Conservation (phyloP, 1,140 invertebrate genomes). For the Fopius arisanus region DNA sequence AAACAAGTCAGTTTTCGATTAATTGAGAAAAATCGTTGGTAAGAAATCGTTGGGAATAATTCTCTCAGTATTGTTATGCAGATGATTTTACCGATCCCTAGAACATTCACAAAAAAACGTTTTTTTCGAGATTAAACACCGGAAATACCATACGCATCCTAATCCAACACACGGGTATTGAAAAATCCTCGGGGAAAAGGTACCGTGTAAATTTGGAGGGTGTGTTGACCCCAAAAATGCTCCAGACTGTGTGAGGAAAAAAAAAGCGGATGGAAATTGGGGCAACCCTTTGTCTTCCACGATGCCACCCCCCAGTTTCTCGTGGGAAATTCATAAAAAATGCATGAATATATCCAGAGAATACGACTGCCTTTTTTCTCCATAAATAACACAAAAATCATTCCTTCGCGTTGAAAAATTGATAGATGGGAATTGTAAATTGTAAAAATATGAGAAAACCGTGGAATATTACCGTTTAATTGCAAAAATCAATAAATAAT, state of each 20-base stretch:
- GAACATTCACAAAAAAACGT: neutral
- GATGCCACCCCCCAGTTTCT: slow-evolving; percentile 47
- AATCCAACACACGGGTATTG: slow-evolving; percentile 27
- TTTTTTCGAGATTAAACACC: slow-evolving; percentile 28
- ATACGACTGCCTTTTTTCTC: too few species aligned
- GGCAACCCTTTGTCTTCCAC: slow-evolving; percentile 51
- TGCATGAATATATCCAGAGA: too few species aligned
- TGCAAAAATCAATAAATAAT: neutral
- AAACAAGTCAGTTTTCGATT: too few species aligned
- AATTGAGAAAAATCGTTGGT: too few species aligned
- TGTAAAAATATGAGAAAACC: too few species aligned
- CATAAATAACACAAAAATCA: too few species aligned
- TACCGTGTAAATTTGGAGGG: slow-evolving; percentile 27
- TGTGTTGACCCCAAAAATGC: slow-evolving; percentile 14
- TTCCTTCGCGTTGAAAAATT: too few species aligned
- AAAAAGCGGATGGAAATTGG: slow-evolving; percentile 20
- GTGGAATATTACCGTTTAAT: too few species aligned
- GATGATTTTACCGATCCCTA: neutral
- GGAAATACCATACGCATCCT: slow-evolving; percentile 34
- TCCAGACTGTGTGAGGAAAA: neutral
- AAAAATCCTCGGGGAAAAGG: slow-evolving; percentile 10
- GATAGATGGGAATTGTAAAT: too few species aligned
- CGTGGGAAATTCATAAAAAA: too few species aligned
- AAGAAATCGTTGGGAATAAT: too few species aligned
- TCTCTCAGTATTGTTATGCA: too few species aligned